Conservation (phyloP, 2,797 vertebrate species). For the Cyclura pinguis region DNA sequence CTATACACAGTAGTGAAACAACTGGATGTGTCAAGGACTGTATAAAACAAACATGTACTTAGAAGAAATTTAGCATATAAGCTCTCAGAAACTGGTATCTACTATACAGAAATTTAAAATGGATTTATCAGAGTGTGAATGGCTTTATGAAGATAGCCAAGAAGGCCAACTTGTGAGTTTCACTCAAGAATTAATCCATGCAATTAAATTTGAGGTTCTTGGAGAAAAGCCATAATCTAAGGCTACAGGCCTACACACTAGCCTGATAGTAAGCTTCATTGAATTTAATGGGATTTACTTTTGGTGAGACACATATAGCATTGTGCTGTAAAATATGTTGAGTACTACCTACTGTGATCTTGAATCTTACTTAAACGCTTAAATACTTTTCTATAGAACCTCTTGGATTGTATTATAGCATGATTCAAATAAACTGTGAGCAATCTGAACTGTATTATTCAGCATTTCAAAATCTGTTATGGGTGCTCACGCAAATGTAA, state of each 20-base stretch:
- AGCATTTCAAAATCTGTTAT: neutral
- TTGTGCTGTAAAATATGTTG: neutral
- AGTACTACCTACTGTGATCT: neutral
- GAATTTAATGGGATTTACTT: neutral
- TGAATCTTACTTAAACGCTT: neutral
- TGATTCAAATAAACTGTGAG: neutral
- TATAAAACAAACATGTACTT: neutral
- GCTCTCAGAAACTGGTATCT: neutral
- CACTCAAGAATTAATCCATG: conserved; percentile 3
- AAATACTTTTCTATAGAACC: neutral
- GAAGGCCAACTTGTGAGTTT: neutral
- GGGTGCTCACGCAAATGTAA: neutral
- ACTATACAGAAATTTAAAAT: neutral
- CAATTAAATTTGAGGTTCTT: neutral
- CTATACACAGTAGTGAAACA: neutral
- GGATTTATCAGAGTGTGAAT: neutral
- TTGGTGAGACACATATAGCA: neutral
- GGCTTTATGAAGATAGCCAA: neutral
- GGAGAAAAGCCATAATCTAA: neutral
- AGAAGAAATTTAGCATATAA: neutral
- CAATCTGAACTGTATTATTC: neutral
- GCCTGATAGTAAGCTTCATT: neutral
- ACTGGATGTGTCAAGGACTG: neutral
- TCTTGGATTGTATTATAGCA: neutral
- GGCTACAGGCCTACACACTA: neutral